phyloP scores from a whole-genome alignment of 2,113 vertebrate species.

The Ifrita kowaldi region DNA sequence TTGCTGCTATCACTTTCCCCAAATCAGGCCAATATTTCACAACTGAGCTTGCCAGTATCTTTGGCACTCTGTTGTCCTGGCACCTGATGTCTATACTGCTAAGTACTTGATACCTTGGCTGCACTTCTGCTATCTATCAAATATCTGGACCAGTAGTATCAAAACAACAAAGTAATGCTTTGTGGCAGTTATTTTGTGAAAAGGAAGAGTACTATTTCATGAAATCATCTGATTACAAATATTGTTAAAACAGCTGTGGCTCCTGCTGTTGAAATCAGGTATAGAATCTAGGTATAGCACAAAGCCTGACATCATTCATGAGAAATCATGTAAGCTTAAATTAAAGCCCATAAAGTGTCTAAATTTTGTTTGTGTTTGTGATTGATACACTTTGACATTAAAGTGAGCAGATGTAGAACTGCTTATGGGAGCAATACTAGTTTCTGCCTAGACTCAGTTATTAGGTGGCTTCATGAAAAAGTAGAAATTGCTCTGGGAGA shows the following conservation, averaged over 20 bases:
- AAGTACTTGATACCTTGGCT: slow-evolving; percentile 42
- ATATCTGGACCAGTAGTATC: neutral
- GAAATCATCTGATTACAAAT: neutral
- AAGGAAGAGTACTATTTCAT: neutral
- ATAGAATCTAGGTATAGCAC: neutral
- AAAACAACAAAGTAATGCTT: slow-evolving; percentile 14
- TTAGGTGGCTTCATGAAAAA: neutral
- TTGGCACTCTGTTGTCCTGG: neutral
- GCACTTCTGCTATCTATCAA: neutral
- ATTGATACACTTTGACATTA: neutral
- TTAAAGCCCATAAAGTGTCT: neutral
- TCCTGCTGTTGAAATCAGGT: neutral
- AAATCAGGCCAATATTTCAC: neutral
- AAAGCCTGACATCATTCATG: neutral
- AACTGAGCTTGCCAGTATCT: neutral
- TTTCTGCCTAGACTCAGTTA: slow-evolving; percentile 6
- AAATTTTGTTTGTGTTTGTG: neutral
- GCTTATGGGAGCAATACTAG: neutral
- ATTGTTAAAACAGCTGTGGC: neutral
- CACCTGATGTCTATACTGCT: neutral
- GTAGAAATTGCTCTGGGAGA: neutral
- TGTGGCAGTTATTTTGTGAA: neutral
- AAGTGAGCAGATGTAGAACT: neutral
- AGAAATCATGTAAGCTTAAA: neutral
- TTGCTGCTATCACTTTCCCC: neutral